Base-by-base conservation (phyloP, 1,140 invertebrate genomes). In the Aporrectodea caliginosa region DNA sequence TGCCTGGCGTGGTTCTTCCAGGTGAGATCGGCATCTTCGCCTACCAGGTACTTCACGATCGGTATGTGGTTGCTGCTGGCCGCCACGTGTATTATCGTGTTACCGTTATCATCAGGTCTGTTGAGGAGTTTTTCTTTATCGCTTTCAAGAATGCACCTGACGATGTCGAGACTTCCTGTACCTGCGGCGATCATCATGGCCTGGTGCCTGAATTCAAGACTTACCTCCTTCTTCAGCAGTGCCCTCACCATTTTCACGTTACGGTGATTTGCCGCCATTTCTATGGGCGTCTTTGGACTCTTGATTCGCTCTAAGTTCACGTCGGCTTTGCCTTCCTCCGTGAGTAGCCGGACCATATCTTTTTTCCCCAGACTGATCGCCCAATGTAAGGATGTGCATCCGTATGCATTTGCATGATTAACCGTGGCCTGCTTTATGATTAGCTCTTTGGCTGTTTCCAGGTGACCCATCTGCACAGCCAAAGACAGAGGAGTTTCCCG, bases 1-100 rank as follows among this genome's bases (percentile, higher is more conserved):
- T 86, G 79, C 22, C 85, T 85, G 43, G 83, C 79, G 71, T 83
- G 79, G 73, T 86, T 87, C 77, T 82, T 84, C 71, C 81, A 81
- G 30, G 80, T 81, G 16, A 84, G 76, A 35, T 84, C 78, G 70
- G 33, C 79, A 31, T 29, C 35, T 58, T 33, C n/a, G 71, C 32
- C 75, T 29, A 76, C 75, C 31, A 76, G 43, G 33, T 35, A 35
- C 43, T 76, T 35, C 1, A 76, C 75, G 12, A 35, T 35, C 35
- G 33, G 32, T 31, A 76, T n/a, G 29, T 30, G n/a, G 16, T 76
- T 76, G 16, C 35, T 35, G 16, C 32, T 35, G 29, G 33, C 75
- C 12, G 75, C 35, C 33, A 27, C 75, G 16, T 35, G 33, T 35
- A 76, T 35, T 68, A 76, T 35, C 12, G 75, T 76, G 43, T 76